Conservation (phyloP, 2,113 vertebrate genomes). For the Hemichromis elongatus region DNA sequence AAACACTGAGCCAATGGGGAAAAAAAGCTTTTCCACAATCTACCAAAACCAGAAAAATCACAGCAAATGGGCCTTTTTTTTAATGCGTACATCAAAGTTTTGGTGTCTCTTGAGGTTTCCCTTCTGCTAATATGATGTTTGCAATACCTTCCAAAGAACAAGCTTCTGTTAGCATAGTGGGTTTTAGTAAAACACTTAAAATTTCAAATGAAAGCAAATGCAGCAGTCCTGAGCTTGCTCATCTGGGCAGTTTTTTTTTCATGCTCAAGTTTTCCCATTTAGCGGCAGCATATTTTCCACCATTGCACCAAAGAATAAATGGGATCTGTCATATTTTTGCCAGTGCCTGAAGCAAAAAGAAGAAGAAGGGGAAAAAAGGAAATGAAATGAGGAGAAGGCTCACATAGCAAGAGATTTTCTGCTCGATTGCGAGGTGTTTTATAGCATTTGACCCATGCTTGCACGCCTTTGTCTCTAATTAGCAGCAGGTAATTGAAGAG, state of each 20-base stretch:
- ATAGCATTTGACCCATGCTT: conserved; percentile 20
- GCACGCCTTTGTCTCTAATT: conserved; percentile 45
- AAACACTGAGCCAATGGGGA: background rate
- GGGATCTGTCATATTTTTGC: conserved; percentile 10
- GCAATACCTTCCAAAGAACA: background rate
- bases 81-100: background rate
- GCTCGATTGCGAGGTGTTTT: conserved; percentile 10
- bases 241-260: background rate
- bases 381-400: background rate
- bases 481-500: conserved; percentile 59
- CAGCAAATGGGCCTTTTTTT: background rate
- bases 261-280: conserved; percentile 3
- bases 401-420: background rate
- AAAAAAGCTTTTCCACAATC: background rate
- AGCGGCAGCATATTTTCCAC: conserved; percentile 32
- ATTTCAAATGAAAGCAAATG: background rate
- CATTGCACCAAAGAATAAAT: conserved; percentile 4
- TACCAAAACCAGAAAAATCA: background rate
- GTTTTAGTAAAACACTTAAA: background rate
- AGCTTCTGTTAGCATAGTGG: background rate
- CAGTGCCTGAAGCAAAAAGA: background rate
- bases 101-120: background rate
- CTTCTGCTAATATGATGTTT: background rate
- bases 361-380: background rate
- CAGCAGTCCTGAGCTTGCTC: background rate